Base-by-base conservation (phyloP, 2,113 vertebrate species). In the Notarius quadriscutis region DNA sequence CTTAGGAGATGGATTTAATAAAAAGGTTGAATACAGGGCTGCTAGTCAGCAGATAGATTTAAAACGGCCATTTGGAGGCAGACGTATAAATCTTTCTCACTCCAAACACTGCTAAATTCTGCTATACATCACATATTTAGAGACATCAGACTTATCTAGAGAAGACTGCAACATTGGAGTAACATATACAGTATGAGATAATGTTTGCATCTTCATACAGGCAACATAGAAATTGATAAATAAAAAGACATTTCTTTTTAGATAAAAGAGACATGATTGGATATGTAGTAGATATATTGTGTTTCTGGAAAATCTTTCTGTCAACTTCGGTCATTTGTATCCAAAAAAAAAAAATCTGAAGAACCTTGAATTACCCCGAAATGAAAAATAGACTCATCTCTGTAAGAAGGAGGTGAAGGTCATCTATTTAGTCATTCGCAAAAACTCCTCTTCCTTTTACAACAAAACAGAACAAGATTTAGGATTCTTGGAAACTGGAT, bases 291-390 rank as follows among this genome's bases (percentile, higher is more conserved):
- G 10, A 22, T 30, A 48, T 55, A 51, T 67, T 69, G 20, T n/a
- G 1, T 34, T 58, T 58, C 10, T 74, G 67, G 22, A 53, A 83
- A 57, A 75, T 81, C 17, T 20, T n/a, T 58, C 18, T 11, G 34
- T 34, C 20, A n/a, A 30, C 14, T 82, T 12, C 58, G 78, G 10
- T 87, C n/a, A 87, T 80, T 9, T 85, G 30, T 25, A 51, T 69
- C 85, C 72, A 48, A 84, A 79, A 53, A 84, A 79, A 86, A 87
- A 62, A 63, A 87, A 85, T 60, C 71, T 63, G 18, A 63, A 88
- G 51, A 84, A 84, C 75, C 82, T 81, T 74, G 60, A 88, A 91
- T 62, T 90, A 87, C 79, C 51, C 34, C 51, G 30, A 18, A 85
- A 89, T 17, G 58, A 87, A 88, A 69, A 60, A 51, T 34, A 65